phyloP scores from a whole-genome alignment of 2,113 vertebrate species.

The Amazona vittata region DNA sequence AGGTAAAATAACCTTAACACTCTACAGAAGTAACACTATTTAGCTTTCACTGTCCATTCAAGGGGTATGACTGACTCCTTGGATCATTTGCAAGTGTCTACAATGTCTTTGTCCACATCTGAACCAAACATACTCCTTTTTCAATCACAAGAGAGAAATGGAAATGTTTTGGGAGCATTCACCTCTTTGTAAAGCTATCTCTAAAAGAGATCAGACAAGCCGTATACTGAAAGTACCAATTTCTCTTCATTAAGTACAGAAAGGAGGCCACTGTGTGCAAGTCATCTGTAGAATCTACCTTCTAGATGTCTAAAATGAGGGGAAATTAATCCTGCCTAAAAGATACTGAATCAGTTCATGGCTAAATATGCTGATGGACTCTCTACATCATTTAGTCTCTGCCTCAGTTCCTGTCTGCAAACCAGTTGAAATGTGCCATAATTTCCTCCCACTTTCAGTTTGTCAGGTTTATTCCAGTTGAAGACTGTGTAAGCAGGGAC shows the following conservation, averaged over 20 bases:
- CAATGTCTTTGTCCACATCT: neutral
- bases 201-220: neutral
- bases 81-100: neutral
- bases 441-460: neutral
- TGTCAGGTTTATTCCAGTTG: neutral
- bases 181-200: neutral
- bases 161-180: neutral
- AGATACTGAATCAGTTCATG: neutral
- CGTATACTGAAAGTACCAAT: neutral
- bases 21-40: neutral
- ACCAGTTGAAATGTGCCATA: neutral
- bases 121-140: neutral
- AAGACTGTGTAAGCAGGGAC: neutral
- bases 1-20: neutral
- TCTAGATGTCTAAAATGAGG: neutral
- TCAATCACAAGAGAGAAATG: neutral
- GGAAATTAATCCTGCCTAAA: neutral
- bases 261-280: neutral
- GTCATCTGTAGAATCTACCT: neutral
- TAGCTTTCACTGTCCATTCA: neutral
- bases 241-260: neutral
- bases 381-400: neutral
- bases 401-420: neutral
- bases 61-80: neutral
- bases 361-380: neutral